These are phyloP conservation scores for Triplophysa rosa DNA, from an alignment of 2,113 vertebrate genomes.

Conservation along the genomic window DNA sequence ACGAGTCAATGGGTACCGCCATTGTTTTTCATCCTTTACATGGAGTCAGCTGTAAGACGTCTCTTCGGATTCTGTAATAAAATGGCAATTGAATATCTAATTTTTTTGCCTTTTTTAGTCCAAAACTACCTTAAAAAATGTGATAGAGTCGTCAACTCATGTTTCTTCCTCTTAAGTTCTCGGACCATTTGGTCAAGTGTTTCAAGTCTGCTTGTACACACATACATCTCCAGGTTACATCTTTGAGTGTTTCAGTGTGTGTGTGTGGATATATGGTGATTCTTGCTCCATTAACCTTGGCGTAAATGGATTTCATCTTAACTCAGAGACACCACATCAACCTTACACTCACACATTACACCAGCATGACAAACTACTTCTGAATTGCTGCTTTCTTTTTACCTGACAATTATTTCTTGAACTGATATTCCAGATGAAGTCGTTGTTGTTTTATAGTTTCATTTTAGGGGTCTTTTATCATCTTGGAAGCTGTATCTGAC, in stretches of 20 bases:
- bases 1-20: too few species aligned
- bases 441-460: too few species aligned
- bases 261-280: constrained; percentile 5
- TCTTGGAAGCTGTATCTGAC: constrained; percentile 49
- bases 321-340: neutral
- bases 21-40: neutral
- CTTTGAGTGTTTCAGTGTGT: neutral
- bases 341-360: neutral
- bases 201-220: neutral
- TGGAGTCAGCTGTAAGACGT: neutral
- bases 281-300: constrained; percentile 8
- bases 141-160: too few species aligned
- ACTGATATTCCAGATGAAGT: too few species aligned
- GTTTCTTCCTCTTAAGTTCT: too few species aligned
- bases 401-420: constrained; percentile 34
- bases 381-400: neutral
- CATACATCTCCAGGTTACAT: neutral
- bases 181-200: neutral
- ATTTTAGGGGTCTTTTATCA: too few species aligned
- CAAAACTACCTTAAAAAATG: too few species aligned
- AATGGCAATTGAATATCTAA: neutral
- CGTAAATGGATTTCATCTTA: neutral
- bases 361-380: neutral
- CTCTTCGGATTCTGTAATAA: neutral
- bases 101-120: neutral